Evolutionary conservation across 1,140 invertebrate species (phyloP), one percentile per base, ranked within the genome.

Genomic region (Hesperophylax magnus): DNA sequence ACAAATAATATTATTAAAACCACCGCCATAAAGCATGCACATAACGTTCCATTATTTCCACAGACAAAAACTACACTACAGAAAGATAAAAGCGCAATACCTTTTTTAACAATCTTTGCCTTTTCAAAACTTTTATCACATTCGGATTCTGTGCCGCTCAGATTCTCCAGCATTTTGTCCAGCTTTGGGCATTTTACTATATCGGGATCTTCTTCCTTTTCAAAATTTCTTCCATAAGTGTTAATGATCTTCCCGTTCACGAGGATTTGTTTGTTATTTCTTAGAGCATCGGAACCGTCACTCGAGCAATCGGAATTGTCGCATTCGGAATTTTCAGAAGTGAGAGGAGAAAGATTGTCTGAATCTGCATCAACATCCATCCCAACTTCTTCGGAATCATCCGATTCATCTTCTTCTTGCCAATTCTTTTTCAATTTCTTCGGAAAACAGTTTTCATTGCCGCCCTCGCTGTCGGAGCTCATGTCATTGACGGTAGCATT

Each of bases 231-330:
- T 22, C 81, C 81, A 56, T 84, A 84, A 22, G 83, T 82, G 78
- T 84, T 84, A 15, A 84, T 78, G 27, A 72, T 74, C 77, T 84
- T 84, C 34, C 83, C 81, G 53, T 84, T 84, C 8, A 84, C 83
- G 47, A 82, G 58, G 31, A 82, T 82, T 52, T 75, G 75, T 75
- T 81, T 65, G 34, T 84, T 84, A 69, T 47, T 18, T 15, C 34
- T 56, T 75, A 15, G 24, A 39, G 34, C 67, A 1, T 79, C 54
- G 11, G 78, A 72, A 47, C 39, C 14, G 24, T 61, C 24, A 52
- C 47, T 17, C 58, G 75, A 75, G 56, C 72, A 80, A 9, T 77
- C 72, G 11, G 78, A 61, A 79, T 79, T 61, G 27, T 27, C 54
- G 22, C 69, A 63, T 34, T 80, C 79, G 8, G 56, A 61, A 11